Evolutionary conservation across 1,140 invertebrate genomes (phyloP), one percentile per base, ranked within the genome.

Genomic region (Drosophila ambigua): DNA sequence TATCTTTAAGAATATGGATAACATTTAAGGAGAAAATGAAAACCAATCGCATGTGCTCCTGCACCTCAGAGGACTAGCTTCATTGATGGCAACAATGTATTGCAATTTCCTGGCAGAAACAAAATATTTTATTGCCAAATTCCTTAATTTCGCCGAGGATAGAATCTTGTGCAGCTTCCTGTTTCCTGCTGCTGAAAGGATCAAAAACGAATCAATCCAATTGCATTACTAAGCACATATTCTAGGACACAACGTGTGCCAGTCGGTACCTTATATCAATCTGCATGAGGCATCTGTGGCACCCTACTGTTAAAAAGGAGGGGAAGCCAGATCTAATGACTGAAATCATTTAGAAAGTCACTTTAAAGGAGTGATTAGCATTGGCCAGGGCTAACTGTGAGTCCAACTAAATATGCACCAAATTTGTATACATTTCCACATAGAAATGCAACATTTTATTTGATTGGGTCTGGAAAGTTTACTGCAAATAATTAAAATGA

Each of bases 161-260:
- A 8, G 7, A 31, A 7, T 7, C 24, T 24, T 16, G 13, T 11
- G 16, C 6, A 20, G 64, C 51, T 69, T 69, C 66, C 66, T 35
- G 66, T 69, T 69, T 69, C 66, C 64, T 51, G 51, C 53, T n/a
- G 44, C n/a, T 69, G 51, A 69, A 69, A 68, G 51, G 51, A 69
- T 50, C 43, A 6, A 50, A 35, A 15, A 35, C 6, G 51, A 48
- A 31, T 43, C 24, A 44, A 48, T 57, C 26, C 26, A 58, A 58
- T 43, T 35, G 51, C 39, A 69, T 69, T 49, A 28, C 64, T 69
- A 69, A 69, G 69, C 54, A 69, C 64, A 69, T 58, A 24, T 57
- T 51, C 31, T 41, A 55, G 50, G 50, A 48, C 63, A 53, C 64
- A 31, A 31, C 3, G 7, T 2, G 7, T 8, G 28, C 6, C 2